A percentile compares a stretch with the other conserved stretches of the same genome.
These are phyloP conservation scores for Drosophila kepulauana DNA, from an alignment of 1,140 invertebrate species.

Conservation along the genomic window DNA sequence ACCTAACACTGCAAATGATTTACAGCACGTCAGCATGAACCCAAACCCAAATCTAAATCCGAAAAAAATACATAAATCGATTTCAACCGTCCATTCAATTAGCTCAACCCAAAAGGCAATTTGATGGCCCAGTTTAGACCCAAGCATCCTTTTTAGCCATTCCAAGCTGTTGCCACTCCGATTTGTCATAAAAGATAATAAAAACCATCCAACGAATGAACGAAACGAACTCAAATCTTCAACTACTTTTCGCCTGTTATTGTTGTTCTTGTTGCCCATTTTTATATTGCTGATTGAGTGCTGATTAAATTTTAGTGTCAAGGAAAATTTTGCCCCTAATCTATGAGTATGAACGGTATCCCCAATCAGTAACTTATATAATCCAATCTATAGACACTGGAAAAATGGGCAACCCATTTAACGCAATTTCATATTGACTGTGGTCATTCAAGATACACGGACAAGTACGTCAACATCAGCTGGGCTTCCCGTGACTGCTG, in stretches of 20 bases:
- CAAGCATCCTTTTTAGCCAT: constrained; percentile 26
- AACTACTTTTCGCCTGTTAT: constrained; percentile 15
- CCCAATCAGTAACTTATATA: constrained; percentile 46
- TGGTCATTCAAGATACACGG: constrained; percentile 16
- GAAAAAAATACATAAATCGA: constrained; percentile 43
- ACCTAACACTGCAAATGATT: constrained; percentile 67
- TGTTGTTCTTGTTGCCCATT: constrained; percentile 24
- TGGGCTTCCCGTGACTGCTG: constrained; percentile 4
- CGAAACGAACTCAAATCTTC: constrained; percentile 16
- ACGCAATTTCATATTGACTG: constrained; percentile 13
- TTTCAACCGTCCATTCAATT: constrained; percentile 48
- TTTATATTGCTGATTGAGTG: constrained; percentile 54
- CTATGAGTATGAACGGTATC: constrained; percentile 32
- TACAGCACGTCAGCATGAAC: constrained; percentile 50
- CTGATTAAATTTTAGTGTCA: constrained; percentile 59
- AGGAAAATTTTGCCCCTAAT: constrained; percentile 50
- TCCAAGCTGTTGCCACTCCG: constrained; percentile 42
- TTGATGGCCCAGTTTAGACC: constrained; percentile 21
- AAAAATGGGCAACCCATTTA: not conserved
- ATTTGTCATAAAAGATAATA: constrained; percentile 33
- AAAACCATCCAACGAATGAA: too few relatives aligned
- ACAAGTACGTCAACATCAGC: constrained; percentile 6
- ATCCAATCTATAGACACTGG: constrained; percentile 27
- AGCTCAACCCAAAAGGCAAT: constrained; percentile 30
- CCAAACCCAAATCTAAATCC: constrained; percentile 9